phyloP scores from a whole-genome alignment of 2,888 invertebrate species.

The Liposcelis brunnea region DNA sequence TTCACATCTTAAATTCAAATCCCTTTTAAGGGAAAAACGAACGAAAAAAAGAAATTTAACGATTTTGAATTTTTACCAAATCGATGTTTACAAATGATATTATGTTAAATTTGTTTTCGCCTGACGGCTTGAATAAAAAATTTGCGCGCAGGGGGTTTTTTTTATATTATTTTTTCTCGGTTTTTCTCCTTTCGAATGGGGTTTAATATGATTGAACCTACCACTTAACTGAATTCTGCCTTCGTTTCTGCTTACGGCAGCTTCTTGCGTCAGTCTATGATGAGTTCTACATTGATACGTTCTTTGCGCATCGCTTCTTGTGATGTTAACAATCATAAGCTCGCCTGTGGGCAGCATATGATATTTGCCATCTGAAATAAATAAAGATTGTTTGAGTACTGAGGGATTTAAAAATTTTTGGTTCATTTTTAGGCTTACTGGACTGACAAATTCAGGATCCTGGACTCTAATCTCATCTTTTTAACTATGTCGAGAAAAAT shows the following conservation, averaged over 20 bases:
- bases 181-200: neutral
- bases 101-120: neutral
- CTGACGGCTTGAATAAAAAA: neutral
- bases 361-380: slow-evolving; percentile 33
- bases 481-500: too few species aligned
- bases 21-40: neutral
- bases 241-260: slow-evolving; percentile 37
- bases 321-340: slow-evolving; percentile 39
- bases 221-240: slow-evolving; percentile 38
- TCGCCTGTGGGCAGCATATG: slow-evolving; percentile 41
- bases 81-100: neutral
- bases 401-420: too few species aligned
- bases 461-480: too few species aligned
- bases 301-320: slow-evolving; percentile 34
- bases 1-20: too few species aligned
- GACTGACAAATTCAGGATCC: too few species aligned
- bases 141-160: too few species aligned
- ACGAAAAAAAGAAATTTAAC: neutral
- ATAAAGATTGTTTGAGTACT: neutral
- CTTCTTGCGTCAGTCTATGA: slow-evolving; percentile 40
- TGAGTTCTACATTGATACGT: slow-evolving; percentile 41
- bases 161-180: neutral
- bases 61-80: neutral
- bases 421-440: too few species aligned
- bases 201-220: slow-evolving; percentile 20